These are phyloP conservation scores for Himalopsyche anomala DNA, from an alignment of 2,888 invertebrate species.

Conservation along the genomic window DNA sequence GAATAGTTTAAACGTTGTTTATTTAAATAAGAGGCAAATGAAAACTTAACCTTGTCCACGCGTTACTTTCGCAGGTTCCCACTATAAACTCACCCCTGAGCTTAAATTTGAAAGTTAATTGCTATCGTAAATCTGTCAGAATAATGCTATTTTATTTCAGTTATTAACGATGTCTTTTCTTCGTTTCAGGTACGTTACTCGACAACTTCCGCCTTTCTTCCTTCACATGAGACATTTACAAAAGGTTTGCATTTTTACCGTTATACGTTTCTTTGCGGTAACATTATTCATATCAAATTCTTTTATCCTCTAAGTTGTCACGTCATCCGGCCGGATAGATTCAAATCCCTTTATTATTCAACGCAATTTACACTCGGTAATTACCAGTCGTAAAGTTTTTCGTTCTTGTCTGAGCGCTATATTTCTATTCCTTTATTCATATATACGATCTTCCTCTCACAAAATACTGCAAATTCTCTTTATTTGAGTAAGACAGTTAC, in stretches of 20 bases:
- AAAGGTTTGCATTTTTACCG: conserved; percentile 3
- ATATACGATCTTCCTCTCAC: conserved; percentile 43
- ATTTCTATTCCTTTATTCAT: conserved; percentile 53
- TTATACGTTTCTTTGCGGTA: conserved; percentile 5
- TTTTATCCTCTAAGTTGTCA: conserved; percentile 38
- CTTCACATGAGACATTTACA: background rate
- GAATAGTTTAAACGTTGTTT: too few species aligned
- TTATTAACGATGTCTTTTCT: background rate
- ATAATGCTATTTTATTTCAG: too few species aligned
- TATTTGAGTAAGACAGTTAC: conserved; percentile 5
- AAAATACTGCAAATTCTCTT: background rate
- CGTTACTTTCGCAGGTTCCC: too few species aligned
- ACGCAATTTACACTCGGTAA: conserved; percentile 42
- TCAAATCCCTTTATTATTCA: conserved; percentile 21
- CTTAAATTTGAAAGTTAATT: too few species aligned
- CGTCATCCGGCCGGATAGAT: conserved; percentile 40
- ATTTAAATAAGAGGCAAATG: too few species aligned
- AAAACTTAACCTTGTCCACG: too few species aligned
- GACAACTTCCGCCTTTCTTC: background rate
- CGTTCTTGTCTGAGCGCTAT: conserved; percentile 23
- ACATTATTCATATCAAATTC: conserved; percentile 20
- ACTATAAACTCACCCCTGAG: too few species aligned
- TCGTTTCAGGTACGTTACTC: conserved; percentile 9
- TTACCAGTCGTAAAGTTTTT: conserved; percentile 48
- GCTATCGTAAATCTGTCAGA: too few species aligned